Evolutionary conservation across 2,113 vertebrate genomes (phyloP).

Genomic region (Colius striatus): DNA sequence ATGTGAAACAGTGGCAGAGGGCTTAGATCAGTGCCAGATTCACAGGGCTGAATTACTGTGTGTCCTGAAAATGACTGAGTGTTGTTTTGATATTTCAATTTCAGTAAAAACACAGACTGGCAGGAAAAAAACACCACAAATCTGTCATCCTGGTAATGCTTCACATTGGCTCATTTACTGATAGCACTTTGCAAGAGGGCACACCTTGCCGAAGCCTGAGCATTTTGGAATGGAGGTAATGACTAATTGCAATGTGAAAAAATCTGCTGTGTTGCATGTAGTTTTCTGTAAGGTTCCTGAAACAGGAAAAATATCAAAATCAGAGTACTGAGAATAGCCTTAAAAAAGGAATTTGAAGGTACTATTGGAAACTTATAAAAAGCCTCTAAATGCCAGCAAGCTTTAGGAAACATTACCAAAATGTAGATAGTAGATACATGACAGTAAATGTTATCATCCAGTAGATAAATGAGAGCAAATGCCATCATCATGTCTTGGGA

Average conservation of each 20-base stretch:
- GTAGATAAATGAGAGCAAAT: neutral
- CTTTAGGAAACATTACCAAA: neutral
- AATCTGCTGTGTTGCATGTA: neutral
- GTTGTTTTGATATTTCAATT: slow-evolving; percentile 10
- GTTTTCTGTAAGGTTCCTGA: neutral
- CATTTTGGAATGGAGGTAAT: neutral
- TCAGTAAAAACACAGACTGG: neutral
- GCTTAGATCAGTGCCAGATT: neutral
- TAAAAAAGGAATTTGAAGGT: neutral
- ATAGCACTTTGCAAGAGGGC: neutral
- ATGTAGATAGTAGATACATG: neutral
- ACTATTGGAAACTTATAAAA: neutral
- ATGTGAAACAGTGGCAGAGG: neutral
- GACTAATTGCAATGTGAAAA: neutral
- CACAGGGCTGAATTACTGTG: neutral
- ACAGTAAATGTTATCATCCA: neutral
- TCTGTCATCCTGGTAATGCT: neutral
- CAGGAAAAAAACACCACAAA: neutral
- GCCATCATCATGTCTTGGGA: neutral
- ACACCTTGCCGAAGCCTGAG: neutral
- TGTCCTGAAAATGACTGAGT: neutral
- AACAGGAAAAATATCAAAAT: neutral
- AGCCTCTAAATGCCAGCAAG: neutral
- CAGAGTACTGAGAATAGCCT: neutral
- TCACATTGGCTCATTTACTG: neutral